Evolutionary conservation across 2,797 vertebrate genomes (phyloP), one percentile per base, ranked within the genome.

Genomic region (Philypnodon macrostomus): DNA sequence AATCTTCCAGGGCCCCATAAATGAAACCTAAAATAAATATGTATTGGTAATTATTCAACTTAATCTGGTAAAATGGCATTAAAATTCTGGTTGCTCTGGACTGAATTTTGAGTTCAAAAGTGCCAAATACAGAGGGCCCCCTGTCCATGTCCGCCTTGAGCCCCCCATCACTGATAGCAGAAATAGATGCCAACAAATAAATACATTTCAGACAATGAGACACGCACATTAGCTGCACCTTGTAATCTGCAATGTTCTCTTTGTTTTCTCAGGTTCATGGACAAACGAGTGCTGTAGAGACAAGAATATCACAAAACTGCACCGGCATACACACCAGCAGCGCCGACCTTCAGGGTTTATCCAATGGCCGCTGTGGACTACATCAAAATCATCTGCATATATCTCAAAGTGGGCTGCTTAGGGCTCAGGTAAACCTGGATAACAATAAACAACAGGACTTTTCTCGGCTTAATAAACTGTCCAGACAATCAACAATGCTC

Each of bases 401-500:
- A 30, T 6, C 39, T 53, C 24, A 27, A 44, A 29, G 16, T 70
- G 46, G 17, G 11, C 47, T 50, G 14, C 55, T 38, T 45, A 6
- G 32, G 38, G 41, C 47, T 15, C 34, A n/a, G n/a, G n/a, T 54
- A 30, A 31, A 47, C 4, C 36, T 55, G 23, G 24, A 62, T 23
- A 58, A 33, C 49, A 49, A 42, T 19, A 39, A 64, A n/a, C n/a
- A n/a, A n/a, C n/a, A n/a, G n/a, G n/a, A n/a, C n/a, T n/a, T n/a
- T n/a, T n/a, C n/a, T n/a, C n/a, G n/a, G 13, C 5, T 42, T 48
- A 42, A 34, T 14, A 44, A 65, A 34, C 23, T 2, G 2, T 54
- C 56, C 3, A 47, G 44, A 19, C 33, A 50, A 3, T 2, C 48
- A 15, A 27, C 41, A 30, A 92, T 92, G 90, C 59, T 90, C 45